Base-by-base conservation (phyloP, 2,888 invertebrate genomes). In the Amphimallon solstitiale region DNA sequence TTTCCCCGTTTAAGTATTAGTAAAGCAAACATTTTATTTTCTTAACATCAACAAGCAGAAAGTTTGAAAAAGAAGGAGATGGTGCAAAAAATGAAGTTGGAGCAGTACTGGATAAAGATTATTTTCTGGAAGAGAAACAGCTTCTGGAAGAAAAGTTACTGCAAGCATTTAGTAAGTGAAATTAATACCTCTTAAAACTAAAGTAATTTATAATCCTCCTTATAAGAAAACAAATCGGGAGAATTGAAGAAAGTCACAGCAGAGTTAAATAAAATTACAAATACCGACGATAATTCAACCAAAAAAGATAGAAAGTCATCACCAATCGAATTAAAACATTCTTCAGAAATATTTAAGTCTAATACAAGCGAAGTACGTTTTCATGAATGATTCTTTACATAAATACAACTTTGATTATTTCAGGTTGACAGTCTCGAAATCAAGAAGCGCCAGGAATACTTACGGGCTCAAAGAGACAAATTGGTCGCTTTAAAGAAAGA, bases 401-500 rank as follows among this genome's bases (percentile, higher is more conserved):
- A 5, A 29, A 29, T 1, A 1, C 5, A 29, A 29, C 10, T 14
- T 19, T 19, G 5, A 4, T 17, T 1, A 65, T 73, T 75, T 63
- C 66, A 85, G 82, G 79, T 86, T 37, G 83, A 85, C 73, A 83
- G 84, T 17, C 85, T 85, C 65, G 95, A 95, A 72, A 83, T 96
- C 49, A 87, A 87, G 68, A 88, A 89, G 64, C 87, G 97, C 0
- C 93, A 95, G 76, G 90, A 92, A 71, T 97, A 97, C 80, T 84
- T 98, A 64, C 89, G 92, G 61, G 89, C 92, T 67, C 97, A 97
- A 79, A 87, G 97, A 19, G 97, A 97, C 81, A 95, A 96, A 79
- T 86, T 98, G 60, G 86, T 97, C 45, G 92, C 92, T 15, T 84
- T 97, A 77, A 98, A 97, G 82, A 93, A 92, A 77, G 91, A 92